Conservation (phyloP, 2,888 invertebrate genomes). For the Mystacides longicornis region DNA sequence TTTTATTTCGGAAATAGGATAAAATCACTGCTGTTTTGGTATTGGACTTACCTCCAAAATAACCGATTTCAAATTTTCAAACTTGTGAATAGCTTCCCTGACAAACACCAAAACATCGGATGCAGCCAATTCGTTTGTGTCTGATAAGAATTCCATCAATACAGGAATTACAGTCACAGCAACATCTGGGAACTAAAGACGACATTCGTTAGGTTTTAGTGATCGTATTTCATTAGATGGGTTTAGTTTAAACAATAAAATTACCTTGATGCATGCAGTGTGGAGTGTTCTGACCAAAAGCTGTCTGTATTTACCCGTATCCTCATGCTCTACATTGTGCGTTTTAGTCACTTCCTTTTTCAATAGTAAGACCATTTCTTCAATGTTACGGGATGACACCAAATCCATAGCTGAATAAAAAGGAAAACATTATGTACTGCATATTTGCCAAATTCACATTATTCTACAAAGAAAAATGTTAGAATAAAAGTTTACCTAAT, state of each 20-base stretch:
- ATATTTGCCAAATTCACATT: not conserved
- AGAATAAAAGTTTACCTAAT: conserved; percentile 41
- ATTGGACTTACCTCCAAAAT: conserved; percentile 64
- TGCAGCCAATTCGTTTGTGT: conserved; percentile 84
- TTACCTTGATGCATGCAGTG: conserved; percentile 77
- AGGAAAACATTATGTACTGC: not conserved
- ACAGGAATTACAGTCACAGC: conserved; percentile 91
- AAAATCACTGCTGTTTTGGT: not conserved
- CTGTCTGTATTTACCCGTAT: conserved; percentile 92
- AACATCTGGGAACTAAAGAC: conserved; percentile 76
- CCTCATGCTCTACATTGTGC: conserved; percentile 84
- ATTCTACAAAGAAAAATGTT: not conserved
- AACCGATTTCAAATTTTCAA: conserved; percentile 69
- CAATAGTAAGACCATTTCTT: conserved; percentile 88
- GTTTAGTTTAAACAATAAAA: not conserved
- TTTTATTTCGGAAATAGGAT: not conserved
- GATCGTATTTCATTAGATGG: not conserved
- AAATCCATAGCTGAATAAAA: conserved; percentile 68
- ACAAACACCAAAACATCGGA: conserved; percentile 92
- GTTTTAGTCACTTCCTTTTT: conserved; percentile 92
- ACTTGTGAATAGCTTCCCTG: conserved; percentile 92
- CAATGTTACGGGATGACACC: conserved; percentile 85
- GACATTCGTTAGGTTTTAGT: not conserved
- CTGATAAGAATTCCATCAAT: conserved; percentile 85
- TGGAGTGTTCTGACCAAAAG: conserved; percentile 92